A percentile compares a stretch with the other conserved stretches of the same genome.
Conservation (phyloP, 2,888 invertebrate genomes). For the Drosophila acutilabella region DNA sequence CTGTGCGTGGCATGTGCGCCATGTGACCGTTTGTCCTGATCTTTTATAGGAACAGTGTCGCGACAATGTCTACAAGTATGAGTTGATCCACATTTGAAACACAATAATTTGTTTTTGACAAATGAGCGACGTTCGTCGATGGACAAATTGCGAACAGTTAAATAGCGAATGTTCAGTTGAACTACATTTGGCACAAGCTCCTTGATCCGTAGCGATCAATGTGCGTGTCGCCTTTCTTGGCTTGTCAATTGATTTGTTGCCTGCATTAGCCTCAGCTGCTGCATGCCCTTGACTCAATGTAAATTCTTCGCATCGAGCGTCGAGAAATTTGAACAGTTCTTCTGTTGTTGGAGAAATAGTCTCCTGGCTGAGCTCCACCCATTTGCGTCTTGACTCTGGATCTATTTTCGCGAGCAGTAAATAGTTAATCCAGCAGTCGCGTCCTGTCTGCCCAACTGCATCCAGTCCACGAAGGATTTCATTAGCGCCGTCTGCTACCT, state of each 20-base stretch:
- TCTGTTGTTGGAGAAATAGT: background rate
- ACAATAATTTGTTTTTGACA: background rate
- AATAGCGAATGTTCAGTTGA: background rate
- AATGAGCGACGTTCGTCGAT: background rate
- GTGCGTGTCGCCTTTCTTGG: background rate
- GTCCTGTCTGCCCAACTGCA: background rate
- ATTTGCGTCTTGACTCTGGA: background rate
- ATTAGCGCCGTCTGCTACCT: background rate
- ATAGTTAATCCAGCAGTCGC: background rate
- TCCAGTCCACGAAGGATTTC: background rate
- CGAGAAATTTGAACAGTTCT: background rate
- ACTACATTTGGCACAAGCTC: background rate
- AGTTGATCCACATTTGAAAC: background rate
- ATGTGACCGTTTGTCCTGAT: conserved; percentile 1
- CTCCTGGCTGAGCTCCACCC: background rate
- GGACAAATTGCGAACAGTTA: background rate
- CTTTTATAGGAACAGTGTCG: background rate
- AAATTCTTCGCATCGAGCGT: background rate
- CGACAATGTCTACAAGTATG: background rate
- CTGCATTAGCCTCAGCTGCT: background rate
- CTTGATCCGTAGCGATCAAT: background rate
- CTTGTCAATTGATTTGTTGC: background rate
- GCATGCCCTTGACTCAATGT: background rate
- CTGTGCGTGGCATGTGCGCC: background rate
- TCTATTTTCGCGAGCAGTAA: conserved; percentile 1